Base-by-base conservation (phyloP, 2,113 vertebrate genomes). In the Colius striatus region DNA sequence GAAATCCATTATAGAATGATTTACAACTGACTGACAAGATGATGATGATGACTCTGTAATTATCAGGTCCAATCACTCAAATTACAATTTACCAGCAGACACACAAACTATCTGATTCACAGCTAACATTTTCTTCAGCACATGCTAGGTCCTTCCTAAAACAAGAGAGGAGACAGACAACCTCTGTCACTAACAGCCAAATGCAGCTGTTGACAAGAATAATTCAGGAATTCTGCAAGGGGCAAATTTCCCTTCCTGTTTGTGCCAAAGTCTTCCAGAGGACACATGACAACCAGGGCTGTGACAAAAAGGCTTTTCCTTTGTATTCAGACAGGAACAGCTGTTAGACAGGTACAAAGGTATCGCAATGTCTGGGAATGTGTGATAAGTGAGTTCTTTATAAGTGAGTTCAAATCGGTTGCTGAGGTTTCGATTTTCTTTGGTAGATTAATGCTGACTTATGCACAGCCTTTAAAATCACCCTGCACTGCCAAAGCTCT, bases 1-100 rank as follows among this genome's bases (percentile, higher is more conserved):
- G 57, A 94, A 94, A 89, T 92, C 50, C 62, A 94, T 72, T 94
- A 78, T 7, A 58, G 68, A 89, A 78, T 62, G 57, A 97, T 90
- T 96, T 96, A 90, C 70, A 94, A 81, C 50, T 89, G 93, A 93
- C 68, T 86, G 95, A 96, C 93, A 95, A 93, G 88, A 94, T 92
- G 90, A 95, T 93, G 94, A 93, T 78, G 80, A 92, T 36, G 57
- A 82, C 81, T 79, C 85, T 87, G 50, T 82, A 95, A 94, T 91
- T 94, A 95, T 88, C 92, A 84, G 71, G 62, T 82, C 94, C 68
- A 79, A 92, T 93, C 92, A 89, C 34, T 92, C 83, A 80, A 91
- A 94, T 92, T 93, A 79, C 66, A 87, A 94, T 93, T 94, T 95
- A 95, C 68, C 93, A 93, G 88, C 77, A 95, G 86, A 92, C 84